Conservation (phyloP, 2,113 vertebrate species). For the Stercorarius parasiticus region DNA sequence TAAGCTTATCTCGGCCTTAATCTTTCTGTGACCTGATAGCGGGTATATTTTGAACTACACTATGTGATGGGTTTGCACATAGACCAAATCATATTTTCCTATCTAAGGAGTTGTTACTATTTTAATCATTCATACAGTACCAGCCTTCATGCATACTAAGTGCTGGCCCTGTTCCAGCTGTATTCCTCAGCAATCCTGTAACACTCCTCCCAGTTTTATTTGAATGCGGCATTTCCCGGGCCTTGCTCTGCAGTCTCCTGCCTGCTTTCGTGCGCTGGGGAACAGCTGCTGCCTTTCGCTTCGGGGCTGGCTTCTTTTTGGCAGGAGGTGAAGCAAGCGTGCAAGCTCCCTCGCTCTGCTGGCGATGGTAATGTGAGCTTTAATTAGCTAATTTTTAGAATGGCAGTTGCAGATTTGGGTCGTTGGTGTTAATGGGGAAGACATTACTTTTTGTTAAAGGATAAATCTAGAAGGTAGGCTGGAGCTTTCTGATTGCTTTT, state of each 20-base stretch:
- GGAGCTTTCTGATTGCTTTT: background rate
- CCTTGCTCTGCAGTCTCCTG: background rate
- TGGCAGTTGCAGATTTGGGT: background rate
- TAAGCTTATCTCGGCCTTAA: background rate
- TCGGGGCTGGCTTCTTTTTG: background rate
- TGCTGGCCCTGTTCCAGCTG: background rate
- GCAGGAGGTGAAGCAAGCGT: background rate
- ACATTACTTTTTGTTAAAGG: background rate
- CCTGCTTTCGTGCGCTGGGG: background rate
- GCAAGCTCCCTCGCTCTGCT: background rate
- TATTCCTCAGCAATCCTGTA: background rate
- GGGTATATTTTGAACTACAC: background rate
- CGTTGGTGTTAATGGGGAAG: background rate
- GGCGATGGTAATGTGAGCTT: background rate
- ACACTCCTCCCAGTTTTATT: background rate
- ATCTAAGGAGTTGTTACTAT: constrained; percentile 30
- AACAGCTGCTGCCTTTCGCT: background rate
- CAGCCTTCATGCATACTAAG: constrained; percentile 6
- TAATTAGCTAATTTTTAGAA: background rate
- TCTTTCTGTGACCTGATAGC: background rate
- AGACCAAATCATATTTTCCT: background rate
- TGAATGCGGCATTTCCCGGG: background rate
- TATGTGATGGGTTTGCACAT: background rate
- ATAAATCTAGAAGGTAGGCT: background rate
- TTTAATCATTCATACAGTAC: constrained; percentile 18